Evolutionary conservation across 2,888 invertebrate genomes (phyloP), one percentile per base, ranked within the genome.

Genomic region (Clepsis dumicolana): DNA sequence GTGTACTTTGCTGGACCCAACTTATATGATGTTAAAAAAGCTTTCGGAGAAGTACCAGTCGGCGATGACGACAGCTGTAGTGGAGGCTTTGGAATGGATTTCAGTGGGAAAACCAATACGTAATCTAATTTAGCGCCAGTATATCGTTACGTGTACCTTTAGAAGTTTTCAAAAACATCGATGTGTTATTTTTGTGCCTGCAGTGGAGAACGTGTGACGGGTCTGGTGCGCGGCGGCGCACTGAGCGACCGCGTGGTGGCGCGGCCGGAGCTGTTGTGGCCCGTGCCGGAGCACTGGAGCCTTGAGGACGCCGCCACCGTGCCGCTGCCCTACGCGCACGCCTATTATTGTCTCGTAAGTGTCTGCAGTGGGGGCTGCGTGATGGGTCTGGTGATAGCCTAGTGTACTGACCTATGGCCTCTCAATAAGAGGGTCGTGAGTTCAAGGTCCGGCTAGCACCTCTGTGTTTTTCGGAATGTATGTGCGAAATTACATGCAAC

Each of bases 281-380:
- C 94, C 7, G 87, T 96, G 5, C 96, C 96, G 0, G 89, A 94
- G 1, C 74, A 86, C 7, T 96, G 96, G 96, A 90, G 92, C 0
- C 78, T 96, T 24, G 94, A 95, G 77, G 95, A 96, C 72, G 96
- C 95, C 1, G 95, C 95, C 1, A 95, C 96, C 0, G 94, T 96
- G 1, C 96, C 96, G 0, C 94, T 96, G 44, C 96, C 96, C 0
- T 96, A 96, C 75, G 86, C 87, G 21, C 93, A 95, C 0, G 92
- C 91, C 0, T 92, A 64, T 27, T 77, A 77, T 50, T 75, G 77
- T 24, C 65, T 78, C 48, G 78, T 78, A 65, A 72, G 67, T 60
- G 10, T 8, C 12, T 32, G 8, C 32, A 32, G 1, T 8, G 10
- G 12, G 32, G n/a, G n/a, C n/a, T n/a, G n/a, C n/a, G n/a, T n/a